Evolutionary conservation across 2,113 vertebrate species (phyloP).

Genomic region (Hippocampus abdominalis): DNA sequence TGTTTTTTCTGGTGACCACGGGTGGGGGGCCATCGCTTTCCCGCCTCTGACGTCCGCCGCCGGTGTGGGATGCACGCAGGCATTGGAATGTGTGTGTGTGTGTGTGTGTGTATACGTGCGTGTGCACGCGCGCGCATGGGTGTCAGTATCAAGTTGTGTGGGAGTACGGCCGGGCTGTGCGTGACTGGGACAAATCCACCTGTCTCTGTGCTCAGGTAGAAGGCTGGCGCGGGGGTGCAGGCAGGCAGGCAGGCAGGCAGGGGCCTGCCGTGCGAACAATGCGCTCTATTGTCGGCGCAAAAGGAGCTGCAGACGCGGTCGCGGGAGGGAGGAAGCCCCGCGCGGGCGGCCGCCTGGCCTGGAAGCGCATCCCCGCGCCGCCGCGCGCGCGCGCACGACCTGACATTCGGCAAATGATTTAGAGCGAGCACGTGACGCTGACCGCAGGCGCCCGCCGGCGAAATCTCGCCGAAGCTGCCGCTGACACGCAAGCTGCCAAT

Average conservation of each 20-base stretch:
- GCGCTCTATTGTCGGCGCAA: conserved; percentile 76
- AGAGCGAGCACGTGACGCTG: conserved; percentile 67
- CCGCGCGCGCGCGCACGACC: conserved; percentile 37
- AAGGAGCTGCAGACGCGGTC: conserved; percentile 64
- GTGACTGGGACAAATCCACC: conserved; percentile 82
- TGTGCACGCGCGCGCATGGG: neutral
- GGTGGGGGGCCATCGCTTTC: neutral
- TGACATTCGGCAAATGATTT: conserved; percentile 55
- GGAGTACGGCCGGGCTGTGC: conserved; percentile 70
- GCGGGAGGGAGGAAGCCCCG: conserved; percentile 72
- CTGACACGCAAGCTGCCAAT: conserved; percentile 78
- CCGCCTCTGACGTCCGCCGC: neutral
- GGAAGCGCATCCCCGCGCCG: conserved; percentile 10
- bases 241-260: conserved; percentile 73
- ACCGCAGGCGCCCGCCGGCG: conserved; percentile 68
- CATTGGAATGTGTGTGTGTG: no score
- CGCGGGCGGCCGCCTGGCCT: conserved; percentile 40
- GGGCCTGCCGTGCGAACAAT: conserved; percentile 82
- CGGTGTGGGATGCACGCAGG: neutral
- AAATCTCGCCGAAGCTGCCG: conserved; percentile 58
- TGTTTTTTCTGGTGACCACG: neutral
- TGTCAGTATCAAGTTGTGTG: conserved; percentile 30
- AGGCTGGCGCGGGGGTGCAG: conserved; percentile 32
- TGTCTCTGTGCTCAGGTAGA: conserved; percentile 80
- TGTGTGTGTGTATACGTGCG: no score